phyloP scores from a whole-genome alignment of 2,113 vertebrate species.

The Nibea albiflora region DNA sequence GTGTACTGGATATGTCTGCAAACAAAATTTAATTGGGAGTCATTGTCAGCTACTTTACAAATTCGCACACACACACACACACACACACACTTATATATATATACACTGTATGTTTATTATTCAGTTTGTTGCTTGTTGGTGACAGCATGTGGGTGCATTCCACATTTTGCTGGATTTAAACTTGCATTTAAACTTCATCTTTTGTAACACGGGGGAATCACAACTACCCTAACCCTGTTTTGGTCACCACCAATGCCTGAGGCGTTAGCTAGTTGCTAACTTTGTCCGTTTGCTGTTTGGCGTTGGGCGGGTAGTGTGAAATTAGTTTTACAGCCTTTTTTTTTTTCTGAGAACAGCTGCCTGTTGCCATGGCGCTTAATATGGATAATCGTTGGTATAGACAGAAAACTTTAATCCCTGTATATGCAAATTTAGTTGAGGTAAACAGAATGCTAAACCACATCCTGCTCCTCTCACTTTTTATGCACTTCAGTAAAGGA shows the following conservation, averaged over 20 bases:
- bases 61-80: too few species aligned
- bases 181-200: too few species aligned
- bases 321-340: not conserved
- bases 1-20: not conserved
- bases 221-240: not conserved
- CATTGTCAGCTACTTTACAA: not conserved
- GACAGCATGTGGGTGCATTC: not conserved
- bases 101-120: not conserved
- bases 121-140: not conserved
- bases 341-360: not conserved
- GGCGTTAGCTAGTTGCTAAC: not conserved
- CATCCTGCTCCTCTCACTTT: constrained; percentile 26
- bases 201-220: too few species aligned
- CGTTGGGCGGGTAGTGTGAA: not conserved
- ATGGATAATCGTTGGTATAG: constrained; percentile 1
- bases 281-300: not conserved
- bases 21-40: not conserved
- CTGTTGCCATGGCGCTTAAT: not conserved
- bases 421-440: constrained; percentile 24
- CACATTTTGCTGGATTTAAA: too few species aligned
- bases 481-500: constrained; percentile 9
- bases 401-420: constrained; percentile 22
- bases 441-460: constrained; percentile 36
- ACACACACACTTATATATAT: too few species aligned
- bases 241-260: not conserved